Evolutionary conservation across 2,797 vertebrate genomes (phyloP).

Genomic region (Tapera naevia): DNA sequence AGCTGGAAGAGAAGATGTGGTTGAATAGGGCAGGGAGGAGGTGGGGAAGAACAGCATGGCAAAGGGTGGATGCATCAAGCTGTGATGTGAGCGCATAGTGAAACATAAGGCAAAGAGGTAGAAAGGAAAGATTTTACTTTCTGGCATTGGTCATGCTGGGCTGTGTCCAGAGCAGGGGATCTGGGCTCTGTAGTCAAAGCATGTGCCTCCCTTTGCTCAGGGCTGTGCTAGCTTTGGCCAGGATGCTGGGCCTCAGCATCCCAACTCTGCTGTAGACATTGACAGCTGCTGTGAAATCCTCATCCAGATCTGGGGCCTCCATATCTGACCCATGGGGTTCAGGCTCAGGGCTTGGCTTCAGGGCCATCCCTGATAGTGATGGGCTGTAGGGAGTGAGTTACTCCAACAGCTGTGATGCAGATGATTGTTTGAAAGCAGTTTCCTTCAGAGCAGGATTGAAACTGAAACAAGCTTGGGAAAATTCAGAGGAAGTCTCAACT

Average conservation of each 20-base stretch:
- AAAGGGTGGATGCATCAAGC: neutral
- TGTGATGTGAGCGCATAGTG: neutral
- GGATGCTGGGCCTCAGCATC: neutral
- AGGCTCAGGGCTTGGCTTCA: neutral
- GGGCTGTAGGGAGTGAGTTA: neutral
- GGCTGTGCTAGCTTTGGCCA: neutral
- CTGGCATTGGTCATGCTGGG: fast-evolving
- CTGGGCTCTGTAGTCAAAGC: neutral
- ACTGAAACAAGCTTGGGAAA: slow-evolving; percentile 50
- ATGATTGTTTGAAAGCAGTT: neutral
- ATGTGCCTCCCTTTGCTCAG: neutral
- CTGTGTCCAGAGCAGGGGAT: neutral
- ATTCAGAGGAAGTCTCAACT: slow-evolving; percentile 23
- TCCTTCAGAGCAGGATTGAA: slow-evolving; percentile 6
- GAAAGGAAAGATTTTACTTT: neutral
- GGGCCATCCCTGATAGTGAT: neutral
- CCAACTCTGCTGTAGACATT: neutral
- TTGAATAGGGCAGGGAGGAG: neutral
- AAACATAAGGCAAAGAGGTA: neutral
- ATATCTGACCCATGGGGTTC: neutral
- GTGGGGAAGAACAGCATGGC: neutral
- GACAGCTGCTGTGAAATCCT: neutral
- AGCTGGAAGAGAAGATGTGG: neutral
- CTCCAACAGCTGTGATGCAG: neutral
- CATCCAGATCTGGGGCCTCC: neutral